A percentile compares a stretch with the other conserved stretches of the same genome.
Evolutionary conservation across 2,888 invertebrate genomes (phyloP).

Genomic region (Scaptomyza cyrtandrae): DNA sequence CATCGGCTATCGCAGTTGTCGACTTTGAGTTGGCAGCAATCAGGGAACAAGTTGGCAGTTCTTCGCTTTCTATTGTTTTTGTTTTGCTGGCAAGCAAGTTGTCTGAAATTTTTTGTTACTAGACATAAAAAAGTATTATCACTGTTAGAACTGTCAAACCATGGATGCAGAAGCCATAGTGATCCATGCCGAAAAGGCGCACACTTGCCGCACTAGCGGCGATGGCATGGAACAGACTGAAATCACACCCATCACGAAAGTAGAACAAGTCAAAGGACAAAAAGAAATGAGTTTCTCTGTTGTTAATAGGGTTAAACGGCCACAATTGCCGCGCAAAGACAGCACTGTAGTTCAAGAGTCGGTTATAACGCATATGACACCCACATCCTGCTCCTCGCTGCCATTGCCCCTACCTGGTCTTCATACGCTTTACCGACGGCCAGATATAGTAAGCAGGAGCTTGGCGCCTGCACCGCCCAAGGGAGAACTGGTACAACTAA

Average conservation of each 20-base stretch:
- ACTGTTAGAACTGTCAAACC: slow-evolving; percentile 9
- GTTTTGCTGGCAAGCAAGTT: slow-evolving; percentile 65
- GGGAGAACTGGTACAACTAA: slow-evolving; percentile 86
- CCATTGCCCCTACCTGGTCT: slow-evolving; percentile 74
- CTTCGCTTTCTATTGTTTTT: slow-evolving; percentile 49
- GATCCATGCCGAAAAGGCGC: slow-evolving; percentile 25
- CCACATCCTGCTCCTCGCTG: slow-evolving; percentile 27
- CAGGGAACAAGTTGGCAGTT: slow-evolving; percentile 37
- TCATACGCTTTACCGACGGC: slow-evolving; percentile 78
- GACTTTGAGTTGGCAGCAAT: slow-evolving; percentile 21
- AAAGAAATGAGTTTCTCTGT: slow-evolving; percentile 1
- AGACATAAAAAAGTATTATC: neutral
- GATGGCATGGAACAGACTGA: slow-evolving; percentile 90
- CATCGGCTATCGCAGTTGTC: slow-evolving; percentile 6
- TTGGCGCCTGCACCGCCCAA: slow-evolving; percentile 85
- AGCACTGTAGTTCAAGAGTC: slow-evolving; percentile 68
- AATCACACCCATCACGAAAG: slow-evolving; percentile 65
- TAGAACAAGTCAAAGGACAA: slow-evolving; percentile 49
- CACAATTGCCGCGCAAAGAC: slow-evolving; percentile 69
- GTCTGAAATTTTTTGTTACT: slow-evolving; percentile 15
- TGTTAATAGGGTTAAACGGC: slow-evolving; percentile 41
- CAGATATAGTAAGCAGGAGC: slow-evolving; percentile 69
- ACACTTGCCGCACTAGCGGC: slow-evolving; percentile 87
- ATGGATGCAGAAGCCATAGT: slow-evolving; percentile 46
- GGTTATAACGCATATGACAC: slow-evolving; percentile 52